A percentile compares a stretch with the other conserved stretches of the same genome.
phyloP scores from a whole-genome alignment of 2,888 invertebrate genomes.

The Idaea dimidiata region DNA sequence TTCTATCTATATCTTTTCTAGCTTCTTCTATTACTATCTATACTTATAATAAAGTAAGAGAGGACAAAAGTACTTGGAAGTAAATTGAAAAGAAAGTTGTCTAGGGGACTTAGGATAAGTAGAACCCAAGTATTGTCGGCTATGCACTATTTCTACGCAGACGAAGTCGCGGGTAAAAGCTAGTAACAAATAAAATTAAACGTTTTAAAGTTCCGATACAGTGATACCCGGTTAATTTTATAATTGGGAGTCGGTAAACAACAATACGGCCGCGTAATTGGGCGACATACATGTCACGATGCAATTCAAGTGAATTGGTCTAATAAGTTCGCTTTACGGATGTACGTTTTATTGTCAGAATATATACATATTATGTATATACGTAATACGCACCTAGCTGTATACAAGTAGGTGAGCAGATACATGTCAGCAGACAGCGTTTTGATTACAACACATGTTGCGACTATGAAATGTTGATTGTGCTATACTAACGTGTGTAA shows the following conservation, averaged over 20 bases:
- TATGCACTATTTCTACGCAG: no score
- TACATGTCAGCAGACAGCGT: slow-evolving; percentile 20
- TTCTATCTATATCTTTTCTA: no score
- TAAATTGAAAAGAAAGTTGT: no score
- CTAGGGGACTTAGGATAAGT: no score
- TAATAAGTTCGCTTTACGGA: slow-evolving; percentile 25
- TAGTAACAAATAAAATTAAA: background rate
- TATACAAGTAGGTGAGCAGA: slow-evolving; percentile 18
- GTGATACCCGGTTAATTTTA: background rate
- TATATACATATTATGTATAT: slow-evolving; percentile 15
- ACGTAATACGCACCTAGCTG: slow-evolving; percentile 25
- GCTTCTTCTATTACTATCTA: no score
- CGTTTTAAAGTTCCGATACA: background rate
- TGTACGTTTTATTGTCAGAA: slow-evolving; percentile 30
- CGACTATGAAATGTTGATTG: slow-evolving; percentile 24
- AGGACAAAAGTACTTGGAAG: no score
- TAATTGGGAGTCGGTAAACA: slow-evolving; percentile 8
- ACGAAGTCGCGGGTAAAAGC: no score
- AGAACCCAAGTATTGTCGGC: no score
- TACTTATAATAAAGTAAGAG: no score
- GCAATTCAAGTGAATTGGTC: slow-evolving; percentile 29
- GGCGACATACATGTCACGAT: slow-evolving; percentile 26
- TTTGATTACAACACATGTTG: slow-evolving; percentile 34
- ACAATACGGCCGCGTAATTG: slow-evolving; percentile 14
- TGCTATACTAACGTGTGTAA: slow-evolving; percentile 14